Evolutionary conservation across 2,113 vertebrate genomes (phyloP).

Genomic region (Eidolon helvum): DNA sequence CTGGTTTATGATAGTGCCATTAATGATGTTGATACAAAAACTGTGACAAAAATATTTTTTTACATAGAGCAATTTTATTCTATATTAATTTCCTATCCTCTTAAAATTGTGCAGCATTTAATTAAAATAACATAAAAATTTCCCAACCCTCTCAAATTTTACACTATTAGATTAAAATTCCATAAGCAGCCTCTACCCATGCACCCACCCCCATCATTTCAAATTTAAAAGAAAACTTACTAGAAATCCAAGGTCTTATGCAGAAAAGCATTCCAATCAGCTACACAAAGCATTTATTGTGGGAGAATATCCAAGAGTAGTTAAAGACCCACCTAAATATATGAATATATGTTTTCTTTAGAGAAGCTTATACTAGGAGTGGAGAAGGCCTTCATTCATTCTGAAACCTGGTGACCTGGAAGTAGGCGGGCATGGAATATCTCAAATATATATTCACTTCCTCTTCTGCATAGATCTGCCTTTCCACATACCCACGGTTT

Average conservation of each 20-base stretch:
- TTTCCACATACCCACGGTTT: neutral
- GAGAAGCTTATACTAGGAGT: conserved; percentile 27
- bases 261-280: neutral
- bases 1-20: conserved; percentile 15
- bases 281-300: conserved; percentile 44
- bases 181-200: conserved; percentile 18
- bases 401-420: conserved; percentile 1
- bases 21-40: conserved; percentile 49
- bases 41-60: conserved; percentile 34
- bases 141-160: conserved; percentile 62
- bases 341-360: conserved; percentile 35
- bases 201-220: neutral
- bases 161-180: conserved; percentile 55
- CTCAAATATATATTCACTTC: neutral
- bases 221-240: conserved; percentile 41
- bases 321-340: conserved; percentile 11
- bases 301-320: neutral
- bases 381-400: conserved; percentile 47
- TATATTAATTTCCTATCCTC: conserved; percentile 26
- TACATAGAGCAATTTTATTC: neutral
- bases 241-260: neutral
- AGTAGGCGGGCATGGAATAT: neutral
- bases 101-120: conserved; percentile 43
- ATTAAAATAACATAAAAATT: conserved; percentile 49
- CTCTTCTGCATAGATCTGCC: neutral